Percentiles rank a stretch among this genome's conserved stretches.
Conservation (phyloP, 2,113 vertebrate species). For the Callospermophilus lateralis region DNA sequence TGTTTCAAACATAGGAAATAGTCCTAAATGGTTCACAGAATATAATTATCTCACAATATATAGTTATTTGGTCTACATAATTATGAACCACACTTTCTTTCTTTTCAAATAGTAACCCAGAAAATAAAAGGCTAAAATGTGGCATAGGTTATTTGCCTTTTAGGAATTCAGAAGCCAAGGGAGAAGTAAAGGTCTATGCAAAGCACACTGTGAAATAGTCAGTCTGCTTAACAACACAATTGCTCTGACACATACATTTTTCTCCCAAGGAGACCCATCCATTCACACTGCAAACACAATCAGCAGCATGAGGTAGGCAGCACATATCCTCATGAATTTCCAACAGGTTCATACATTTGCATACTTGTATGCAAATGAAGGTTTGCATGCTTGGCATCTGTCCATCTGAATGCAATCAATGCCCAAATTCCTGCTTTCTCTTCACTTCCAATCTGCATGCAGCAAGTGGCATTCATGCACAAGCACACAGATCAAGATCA, state of each 20-base stretch:
- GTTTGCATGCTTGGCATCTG: neutral
- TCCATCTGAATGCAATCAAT: constrained; percentile 54
- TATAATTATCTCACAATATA: constrained; percentile 18
- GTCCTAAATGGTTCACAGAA: neutral
- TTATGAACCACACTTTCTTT: neutral
- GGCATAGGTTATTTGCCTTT: neutral
- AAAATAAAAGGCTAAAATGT: neutral
- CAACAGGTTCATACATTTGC: neutral
- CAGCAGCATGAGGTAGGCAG: neutral
- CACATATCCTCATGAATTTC: neutral
- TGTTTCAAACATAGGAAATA: constrained; percentile 48
- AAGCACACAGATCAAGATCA: neutral
- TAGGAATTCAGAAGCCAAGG: constrained; percentile 14
- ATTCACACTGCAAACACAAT: neutral
- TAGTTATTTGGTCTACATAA: constrained; percentile 27
- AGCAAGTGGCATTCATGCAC: neutral
- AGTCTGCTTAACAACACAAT: neutral
- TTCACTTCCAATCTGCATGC: constrained; percentile 44
- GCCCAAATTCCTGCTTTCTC: neutral
- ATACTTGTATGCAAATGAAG: neutral
- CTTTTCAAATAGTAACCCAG: neutral
- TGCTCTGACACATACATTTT: neutral
- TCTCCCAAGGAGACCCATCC: neutral
- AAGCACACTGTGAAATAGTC: neutral
- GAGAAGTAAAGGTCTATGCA: neutral